A percentile compares a stretch with the other conserved stretches of the same genome.
These are phyloP conservation scores for Tenthredo mesomela DNA, from an alignment of 2,888 invertebrate genomes.

Conservation along the genomic window DNA sequence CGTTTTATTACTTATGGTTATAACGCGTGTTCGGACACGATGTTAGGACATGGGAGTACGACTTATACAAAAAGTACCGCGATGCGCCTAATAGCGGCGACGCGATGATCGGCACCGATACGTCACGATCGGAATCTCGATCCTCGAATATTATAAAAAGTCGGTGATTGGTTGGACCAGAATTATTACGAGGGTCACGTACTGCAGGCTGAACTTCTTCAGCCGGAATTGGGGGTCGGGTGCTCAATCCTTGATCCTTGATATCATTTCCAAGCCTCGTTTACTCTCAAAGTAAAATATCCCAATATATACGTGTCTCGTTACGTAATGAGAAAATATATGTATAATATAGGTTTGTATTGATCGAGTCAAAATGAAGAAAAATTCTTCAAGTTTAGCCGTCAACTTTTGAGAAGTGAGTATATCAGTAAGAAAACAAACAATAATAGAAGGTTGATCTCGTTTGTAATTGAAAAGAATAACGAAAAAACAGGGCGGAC, in stretches of 20 bases:
- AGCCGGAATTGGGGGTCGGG: neutral
- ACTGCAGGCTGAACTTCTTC: constrained; percentile 17
- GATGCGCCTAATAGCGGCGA: constrained; percentile 66
- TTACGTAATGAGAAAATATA: constrained; percentile 22
- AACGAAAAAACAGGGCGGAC: constrained; percentile 53
- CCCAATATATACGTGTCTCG: neutral
- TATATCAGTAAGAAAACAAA: constrained; percentile 68
- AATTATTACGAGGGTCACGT: constrained; percentile 48
- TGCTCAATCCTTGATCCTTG: constrained; percentile 9
- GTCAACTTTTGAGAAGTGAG: constrained; percentile 8
- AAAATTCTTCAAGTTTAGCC: constrained; percentile 37
- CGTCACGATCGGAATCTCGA: constrained; percentile 60
- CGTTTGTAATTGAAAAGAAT: constrained; percentile 64
- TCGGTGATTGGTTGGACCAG: constrained; percentile 53
- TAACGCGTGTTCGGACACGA: constrained; percentile 56
- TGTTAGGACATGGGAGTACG: constrained; percentile 45
- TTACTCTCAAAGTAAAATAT: neutral
- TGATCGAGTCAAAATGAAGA: neutral
- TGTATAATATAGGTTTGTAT: too few relatives aligned
- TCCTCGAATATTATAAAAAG: constrained; percentile 53
- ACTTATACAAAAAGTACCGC: constrained; percentile 60
- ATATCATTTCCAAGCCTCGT: constrained; percentile 14
- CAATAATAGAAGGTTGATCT: constrained; percentile 54
- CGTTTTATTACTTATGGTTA: constrained; percentile 60
- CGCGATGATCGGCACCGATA: constrained; percentile 61